These are phyloP conservation scores for Hydrophis major DNA, from an alignment of 2,797 vertebrate genomes.

Conservation along the genomic window DNA sequence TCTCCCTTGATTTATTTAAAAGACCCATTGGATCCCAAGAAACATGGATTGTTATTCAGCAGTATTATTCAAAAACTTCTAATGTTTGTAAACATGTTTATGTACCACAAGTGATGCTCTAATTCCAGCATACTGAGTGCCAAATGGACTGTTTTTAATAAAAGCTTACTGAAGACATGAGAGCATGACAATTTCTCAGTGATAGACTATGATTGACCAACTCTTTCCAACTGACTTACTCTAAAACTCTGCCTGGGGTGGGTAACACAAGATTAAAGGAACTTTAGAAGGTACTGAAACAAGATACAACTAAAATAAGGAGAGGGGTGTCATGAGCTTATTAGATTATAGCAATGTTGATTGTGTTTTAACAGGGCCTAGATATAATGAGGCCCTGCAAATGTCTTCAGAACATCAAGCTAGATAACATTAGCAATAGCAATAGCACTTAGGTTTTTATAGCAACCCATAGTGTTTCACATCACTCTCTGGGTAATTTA, in stretches of 20 bases:
- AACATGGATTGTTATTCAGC: not conserved
- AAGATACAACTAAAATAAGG: not conserved
- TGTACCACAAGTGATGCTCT: not conserved
- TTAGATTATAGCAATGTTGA: not conserved
- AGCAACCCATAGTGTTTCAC: not conserved
- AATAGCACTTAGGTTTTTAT: not conserved
- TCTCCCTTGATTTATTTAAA: constrained; percentile 18
- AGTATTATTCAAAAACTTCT: not conserved
- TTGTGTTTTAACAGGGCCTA: not conserved
- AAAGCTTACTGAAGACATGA: not conserved
- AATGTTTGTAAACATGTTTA: not conserved
- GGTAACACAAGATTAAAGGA: not conserved
- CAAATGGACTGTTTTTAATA: not conserved
- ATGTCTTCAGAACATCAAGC: not conserved
- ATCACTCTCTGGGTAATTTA: not conserved
- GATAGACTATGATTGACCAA: not conserved
- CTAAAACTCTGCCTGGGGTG: not conserved
- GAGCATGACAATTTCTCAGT: not conserved
- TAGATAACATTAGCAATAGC: not conserved
- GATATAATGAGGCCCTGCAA: not conserved
- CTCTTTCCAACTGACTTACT: not conserved
- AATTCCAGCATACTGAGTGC: not conserved
- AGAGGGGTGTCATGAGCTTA: not conserved
- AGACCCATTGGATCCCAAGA: not conserved
- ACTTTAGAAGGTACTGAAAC: not conserved